Base-by-base conservation (phyloP, 1,140 invertebrate species). In the Drosophila fuyamai region DNA sequence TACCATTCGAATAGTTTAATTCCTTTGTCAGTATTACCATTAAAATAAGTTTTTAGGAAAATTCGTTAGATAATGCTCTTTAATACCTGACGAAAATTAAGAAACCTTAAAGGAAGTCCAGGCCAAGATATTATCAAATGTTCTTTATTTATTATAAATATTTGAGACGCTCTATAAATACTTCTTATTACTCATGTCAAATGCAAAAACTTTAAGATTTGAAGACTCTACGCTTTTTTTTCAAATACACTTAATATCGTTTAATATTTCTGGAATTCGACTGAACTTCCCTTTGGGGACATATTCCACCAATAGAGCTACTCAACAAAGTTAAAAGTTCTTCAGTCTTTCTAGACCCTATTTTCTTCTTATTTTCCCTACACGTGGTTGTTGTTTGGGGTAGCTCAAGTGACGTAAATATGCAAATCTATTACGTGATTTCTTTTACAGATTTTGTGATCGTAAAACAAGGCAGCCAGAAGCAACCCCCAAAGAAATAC, bases 361-460 rank as follows among this genome's bases (percentile, higher is more conserved):
- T 12, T 27, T 23, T 4, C 7, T 16, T n/a, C 9, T 36, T 32
- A 61, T 60, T 47, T 16, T 38, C n/a, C 9, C n/a, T 35, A 46
- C 35, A 72, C 41, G 40, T 44, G 32, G 12, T 16, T 10, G 38
- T 16, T 72, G 23, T 72, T 50, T 23, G 23, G 46, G 13, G 16
- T 71, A 50, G 16, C 48, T 32, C 32, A 36, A 72, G 66, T 56
- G 38, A 63, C 63, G 68, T 83, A 83, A 83, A 83, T 83, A 83
- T 83, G 80, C 61, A 83, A 83, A 83, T 83, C 43, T 79, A 60
- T 62, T 83, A 83, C 76, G 80, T 83, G 71, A 83, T 83, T 83
- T 72, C 80, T 72, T 66, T 44, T 36, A 62, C 48, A 65, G 59
- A 74, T 75, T 82, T 55, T 23, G 27, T 1, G 46, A 43, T 58